Evolutionary conservation across 92 coral and sea anemone genomes (phyloP).

Genomic region (Chrysogorgia sp.): DNA sequence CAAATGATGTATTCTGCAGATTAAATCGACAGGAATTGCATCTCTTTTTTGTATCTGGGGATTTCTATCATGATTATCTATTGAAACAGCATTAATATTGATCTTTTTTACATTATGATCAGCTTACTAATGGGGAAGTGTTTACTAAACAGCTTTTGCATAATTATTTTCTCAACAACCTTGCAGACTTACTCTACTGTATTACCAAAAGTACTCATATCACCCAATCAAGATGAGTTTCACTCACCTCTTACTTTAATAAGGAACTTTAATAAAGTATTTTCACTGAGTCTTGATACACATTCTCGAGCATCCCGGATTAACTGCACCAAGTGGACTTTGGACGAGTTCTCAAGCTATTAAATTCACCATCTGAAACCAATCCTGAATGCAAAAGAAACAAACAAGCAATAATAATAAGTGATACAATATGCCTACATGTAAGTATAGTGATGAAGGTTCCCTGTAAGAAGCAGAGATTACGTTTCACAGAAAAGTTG

Average conservation of each 20-base stretch:
- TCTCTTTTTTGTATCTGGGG: conserved; percentile 4
- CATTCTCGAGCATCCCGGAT: conserved; percentile 69
- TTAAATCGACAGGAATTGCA: neutral
- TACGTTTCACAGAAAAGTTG: too few species aligned
- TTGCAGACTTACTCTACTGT: too few species aligned
- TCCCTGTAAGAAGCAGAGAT: too few species aligned
- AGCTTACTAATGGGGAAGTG: too few species aligned
- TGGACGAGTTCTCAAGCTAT: conserved; percentile 66
- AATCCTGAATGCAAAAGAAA: conserved; percentile 46
- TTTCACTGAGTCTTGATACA: conserved; percentile 56
- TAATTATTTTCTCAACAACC: too few species aligned
- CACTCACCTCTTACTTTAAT: conserved; percentile 52
- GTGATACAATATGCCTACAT: too few species aligned
- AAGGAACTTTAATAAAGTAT: conserved; percentile 53
- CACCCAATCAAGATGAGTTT: neutral
- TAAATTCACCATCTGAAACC: conserved; percentile 74
- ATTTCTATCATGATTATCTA: conserved; percentile 1
- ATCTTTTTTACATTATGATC: too few species aligned
- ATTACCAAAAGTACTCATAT: neutral
- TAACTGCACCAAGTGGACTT: conserved; percentile 63
- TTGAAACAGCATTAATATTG: too few species aligned
- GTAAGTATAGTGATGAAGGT: too few species aligned
- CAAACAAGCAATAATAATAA: neutral
- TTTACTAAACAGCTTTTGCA: too few species aligned
- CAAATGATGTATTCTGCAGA: conserved; percentile 2